Evolutionary conservation across 2,113 vertebrate species (phyloP), one percentile per base, ranked within the genome.

Genomic region (Oncorhynchus kisutch): DNA sequence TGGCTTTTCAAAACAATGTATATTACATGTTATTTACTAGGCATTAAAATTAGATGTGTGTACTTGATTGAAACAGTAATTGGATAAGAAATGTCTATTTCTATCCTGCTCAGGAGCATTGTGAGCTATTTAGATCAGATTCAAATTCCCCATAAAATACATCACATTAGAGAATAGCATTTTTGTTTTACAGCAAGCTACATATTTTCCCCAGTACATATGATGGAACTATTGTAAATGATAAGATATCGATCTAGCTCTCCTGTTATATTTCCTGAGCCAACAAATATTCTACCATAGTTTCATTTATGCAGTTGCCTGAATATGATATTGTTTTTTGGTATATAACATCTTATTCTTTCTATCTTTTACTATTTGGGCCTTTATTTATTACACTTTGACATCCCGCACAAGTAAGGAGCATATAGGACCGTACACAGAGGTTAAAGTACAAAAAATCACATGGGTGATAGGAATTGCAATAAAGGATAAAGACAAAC

Each of bases 291-390:
- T 45, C 39, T 45, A 45, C 39, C 39, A 45, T 45, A 45, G 39
- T 45, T 45, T 9, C 39, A 45, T 11, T 12, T 12, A 3, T 45
- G 39, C 39, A 9, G 9, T 45, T 45, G 39, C 9, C 39, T 45
- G 9, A 45, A 45, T 45, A 45, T 45, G 39, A 45, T 45, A 11
- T 45, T 11, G 39, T 45, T 45, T 45, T 45, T 45, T 45, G 39
- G 39, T 45, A 45, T 11, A 74, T 85, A 80, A 39, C 31, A 77
- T 82, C 76, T 89, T 93, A 90, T 93, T 93, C 92, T 94, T 93
- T 94, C 75, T 92, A 92, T 82, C 68, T 90, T 90, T 85, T 85
- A 77, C 74, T 31, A 82, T 81, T 84, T 66, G 69, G 76, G 45
- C 57, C 16, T 82, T 81, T 72, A 49, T 81, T 81, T 80, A 25